These are phyloP conservation scores for Tribolium freemani DNA, from an alignment of 2,888 invertebrate species.

Conservation along the genomic window DNA sequence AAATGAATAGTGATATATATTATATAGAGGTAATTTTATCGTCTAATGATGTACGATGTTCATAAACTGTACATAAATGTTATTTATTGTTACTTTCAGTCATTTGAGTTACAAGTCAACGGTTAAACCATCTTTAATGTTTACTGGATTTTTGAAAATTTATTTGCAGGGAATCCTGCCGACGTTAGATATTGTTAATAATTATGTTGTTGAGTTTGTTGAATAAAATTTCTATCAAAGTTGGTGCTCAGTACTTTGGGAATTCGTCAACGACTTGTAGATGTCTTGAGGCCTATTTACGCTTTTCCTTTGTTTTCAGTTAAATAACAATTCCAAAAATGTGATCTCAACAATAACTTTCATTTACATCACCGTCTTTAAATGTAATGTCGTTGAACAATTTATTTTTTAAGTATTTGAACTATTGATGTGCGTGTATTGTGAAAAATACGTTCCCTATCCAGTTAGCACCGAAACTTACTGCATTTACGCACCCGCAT, in stretches of 20 bases:
- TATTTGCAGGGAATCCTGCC: neutral
- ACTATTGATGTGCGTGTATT: conserved; percentile 29
- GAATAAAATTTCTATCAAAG: conserved; percentile 1
- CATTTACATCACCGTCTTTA: conserved; percentile 33
- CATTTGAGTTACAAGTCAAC: conserved; percentile 16
- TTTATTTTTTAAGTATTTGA: conserved; percentile 27
- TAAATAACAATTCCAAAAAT: conserved; percentile 19
- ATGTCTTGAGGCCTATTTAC: conserved; percentile 26
- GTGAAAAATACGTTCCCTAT: conserved; percentile 34
- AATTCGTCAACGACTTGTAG: conserved; percentile 25
- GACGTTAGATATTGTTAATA: conserved; percentile 37
- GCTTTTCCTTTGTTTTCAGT: conserved; percentile 12
- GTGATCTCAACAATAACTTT: conserved; percentile 32
- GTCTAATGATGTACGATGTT: conserved; percentile 51
- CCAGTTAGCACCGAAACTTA: conserved; percentile 25
- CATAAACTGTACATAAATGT: conserved; percentile 56
- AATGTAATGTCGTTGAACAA: conserved; percentile 22
- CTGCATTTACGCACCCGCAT: conserved; percentile 13
- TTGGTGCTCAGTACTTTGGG: conserved; percentile 29
- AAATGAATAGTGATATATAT: conserved; percentile 36
- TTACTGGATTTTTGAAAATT: neutral
- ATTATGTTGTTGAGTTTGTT: conserved; percentile 32
- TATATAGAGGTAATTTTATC: conserved; percentile 47
- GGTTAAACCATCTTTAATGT: neutral
- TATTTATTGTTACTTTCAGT: conserved; percentile 53